Base-by-base conservation (phyloP, 2,113 vertebrate genomes). In the Panthera tigris region DNA sequence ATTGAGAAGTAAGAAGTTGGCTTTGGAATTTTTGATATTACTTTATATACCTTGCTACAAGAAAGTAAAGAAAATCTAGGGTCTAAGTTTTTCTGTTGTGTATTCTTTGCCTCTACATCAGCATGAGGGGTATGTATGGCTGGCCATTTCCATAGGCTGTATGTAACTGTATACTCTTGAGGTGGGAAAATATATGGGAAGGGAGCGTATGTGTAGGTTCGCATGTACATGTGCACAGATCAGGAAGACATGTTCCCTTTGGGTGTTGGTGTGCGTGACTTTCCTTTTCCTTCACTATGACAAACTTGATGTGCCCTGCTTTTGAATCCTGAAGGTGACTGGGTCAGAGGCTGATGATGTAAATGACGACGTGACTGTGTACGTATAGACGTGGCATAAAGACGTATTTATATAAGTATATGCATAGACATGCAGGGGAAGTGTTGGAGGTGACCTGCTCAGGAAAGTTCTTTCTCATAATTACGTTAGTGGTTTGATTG, bases 121-220 rank as follows among this genome's bases (percentile, higher is more conserved):
- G 69, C 55, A 50, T 48, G 57, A 66, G 76, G 36, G 55, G 66
- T 66, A 89, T 7, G 71, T 66, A 89, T 8, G n/a, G 66, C 55
- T 94, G 84, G 29, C 2, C n/a, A 69, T 66, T 93, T 96, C 83
- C 73, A 52, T 91, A 92, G 89, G 74, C 87, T 86, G 45, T 71
- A 83, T 86, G 36, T 71, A 79, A 52, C 63, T 96, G 21, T 57
- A 63, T 71, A 45, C 78, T 89, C 36, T 85, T 29, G 18, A 55
- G 63, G 12, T 65, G 80, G 39, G 71, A 23, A 63, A 19, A 52
- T 57, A 68, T 0, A 50, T 33, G 71, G 16, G 33, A 9, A 23
- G 18, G 52, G 45, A 76, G 63, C 14, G 2, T 19, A 27, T 23
- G 21, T 39, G 9, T 21, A 25, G 91, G 91, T 45, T 8, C 86